A percentile compares a stretch with the other conserved stretches of the same genome.
phyloP scores from a whole-genome alignment of 2,113 vertebrate genomes.

The Turnix velox region DNA sequence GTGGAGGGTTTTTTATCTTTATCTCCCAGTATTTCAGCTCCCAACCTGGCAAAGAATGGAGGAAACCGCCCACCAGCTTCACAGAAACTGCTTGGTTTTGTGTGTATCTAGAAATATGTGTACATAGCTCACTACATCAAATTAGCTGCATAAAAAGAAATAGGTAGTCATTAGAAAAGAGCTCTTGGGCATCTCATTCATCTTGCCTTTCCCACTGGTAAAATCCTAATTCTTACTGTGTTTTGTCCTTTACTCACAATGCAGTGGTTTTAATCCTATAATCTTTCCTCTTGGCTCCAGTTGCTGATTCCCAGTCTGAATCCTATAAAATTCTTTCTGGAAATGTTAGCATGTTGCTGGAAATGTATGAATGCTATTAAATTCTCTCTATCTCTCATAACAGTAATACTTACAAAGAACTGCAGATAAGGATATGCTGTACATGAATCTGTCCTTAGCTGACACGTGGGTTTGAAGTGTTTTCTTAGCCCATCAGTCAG shows the following conservation, averaged over 20 bases:
- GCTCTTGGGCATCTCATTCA: neutral
- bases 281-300: conserved; percentile 15
- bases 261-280: neutral
- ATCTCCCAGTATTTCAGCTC: neutral
- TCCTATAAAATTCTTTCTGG: neutral
- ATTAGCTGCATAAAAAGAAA: neutral
- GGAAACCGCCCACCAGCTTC: neutral
- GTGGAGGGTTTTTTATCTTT: neutral
- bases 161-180: neutral
- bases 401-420: conserved; percentile 3
- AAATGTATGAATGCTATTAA: neutral
- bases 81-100: neutral
- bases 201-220: neutral
- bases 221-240: neutral
- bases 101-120: neutral
- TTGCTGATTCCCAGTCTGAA: neutral
- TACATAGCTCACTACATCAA: neutral
- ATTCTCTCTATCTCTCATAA: conserved; percentile 14
- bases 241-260: neutral
- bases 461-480: conserved; percentile 6
- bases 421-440: neutral
- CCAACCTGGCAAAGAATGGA: neutral
- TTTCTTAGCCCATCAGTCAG: neutral
- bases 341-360: neutral
- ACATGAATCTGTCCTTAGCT: conserved; percentile 55